phyloP scores from a whole-genome alignment of 64 coral and sea anemone species.

The Cladopsammia gracilis region DNA sequence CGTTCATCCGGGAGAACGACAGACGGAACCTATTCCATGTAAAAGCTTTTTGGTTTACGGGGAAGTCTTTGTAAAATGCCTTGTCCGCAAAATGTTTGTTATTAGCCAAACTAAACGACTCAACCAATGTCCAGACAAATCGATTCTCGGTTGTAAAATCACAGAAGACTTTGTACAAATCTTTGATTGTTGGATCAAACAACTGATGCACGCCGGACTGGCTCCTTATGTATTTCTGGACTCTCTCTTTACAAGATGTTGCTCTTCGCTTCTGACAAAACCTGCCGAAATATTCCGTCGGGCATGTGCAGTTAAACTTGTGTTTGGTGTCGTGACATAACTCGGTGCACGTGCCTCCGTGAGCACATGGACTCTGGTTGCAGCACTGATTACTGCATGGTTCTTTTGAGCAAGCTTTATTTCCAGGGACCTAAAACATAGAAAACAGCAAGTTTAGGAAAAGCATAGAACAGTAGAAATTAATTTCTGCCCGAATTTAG shows the following conservation, averaged over 20 bases:
- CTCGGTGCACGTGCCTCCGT: constrained; percentile 55
- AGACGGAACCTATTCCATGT: constrained; percentile 72
- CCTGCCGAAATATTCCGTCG: constrained; percentile 13
- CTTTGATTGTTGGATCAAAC: background rate
- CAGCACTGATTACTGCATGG: constrained; percentile 72
- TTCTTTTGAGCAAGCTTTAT: background rate
- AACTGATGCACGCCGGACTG: background rate
- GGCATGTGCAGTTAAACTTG: constrained; percentile 73
- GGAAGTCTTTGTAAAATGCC: constrained; percentile 30
- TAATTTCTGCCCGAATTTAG: no score
- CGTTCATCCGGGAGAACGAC: constrained; percentile 38
- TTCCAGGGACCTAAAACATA: background rate
- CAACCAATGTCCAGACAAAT: constrained; percentile 71
- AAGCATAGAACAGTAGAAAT: no score
- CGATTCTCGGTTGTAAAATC: constrained; percentile 54
- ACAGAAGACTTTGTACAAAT: constrained; percentile 27
- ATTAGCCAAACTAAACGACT: constrained; percentile 60
- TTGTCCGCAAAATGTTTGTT: background rate
- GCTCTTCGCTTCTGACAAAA: constrained; percentile 51
- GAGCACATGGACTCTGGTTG: constrained; percentile 37
- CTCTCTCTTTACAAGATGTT: constrained; percentile 47
- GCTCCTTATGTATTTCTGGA: background rate
- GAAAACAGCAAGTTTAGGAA: background rate
- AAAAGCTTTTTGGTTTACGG: constrained; percentile 40
- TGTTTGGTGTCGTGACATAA: constrained; percentile 34